Evolutionary conservation across 23 tunicate species (phyloP), one percentile per base, ranked within the genome.

Genomic region (Styela plicata): DNA sequence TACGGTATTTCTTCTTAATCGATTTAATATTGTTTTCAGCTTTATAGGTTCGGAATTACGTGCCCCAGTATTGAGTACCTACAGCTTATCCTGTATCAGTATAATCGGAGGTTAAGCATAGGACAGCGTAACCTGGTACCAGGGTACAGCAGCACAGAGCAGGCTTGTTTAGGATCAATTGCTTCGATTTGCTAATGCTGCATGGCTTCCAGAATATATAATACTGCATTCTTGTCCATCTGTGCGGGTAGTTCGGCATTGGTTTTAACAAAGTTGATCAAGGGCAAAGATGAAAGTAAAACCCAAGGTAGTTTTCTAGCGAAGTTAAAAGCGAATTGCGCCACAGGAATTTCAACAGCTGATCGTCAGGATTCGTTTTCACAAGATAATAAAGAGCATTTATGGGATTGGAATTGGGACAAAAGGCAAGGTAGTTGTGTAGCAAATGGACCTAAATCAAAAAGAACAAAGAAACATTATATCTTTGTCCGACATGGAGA

Each of bases 401-500:
- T 18, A 18, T 76, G 81, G 81, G 64, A 76, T 44, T 52, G 66
- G 66, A 36, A 76, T 44, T 76, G 81, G 81, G 81, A 76, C 66
- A 76, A 76, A 44, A 53, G 81, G 18, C 35, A 71, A 18, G 17
- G 7, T 21, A 3, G 7, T 3, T 27, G 17, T 19, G 36, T 22
- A 18, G 36, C 34, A 16, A 36, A 30, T 29, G 77, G 5, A 2
- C 5, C 77, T 19, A 53, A 53, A 76, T 36, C 69, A 2, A 18
- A 33, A 29, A 36, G 33, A 27, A 24, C 2, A 23, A 76, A 76
- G 81, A 76, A 76, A 57, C 81, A 76, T 44, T 76, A 76, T 29
- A 84, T 93, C 62, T 82, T 93, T n/a, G 77, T 93, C 33, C 77
- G 98, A 29, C 98, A 93, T 85, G 98, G 98, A 27, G 93, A 93